phyloP scores from a whole-genome alignment of 2,888 invertebrate genomes.

The Cremastobaeus sp. region DNA sequence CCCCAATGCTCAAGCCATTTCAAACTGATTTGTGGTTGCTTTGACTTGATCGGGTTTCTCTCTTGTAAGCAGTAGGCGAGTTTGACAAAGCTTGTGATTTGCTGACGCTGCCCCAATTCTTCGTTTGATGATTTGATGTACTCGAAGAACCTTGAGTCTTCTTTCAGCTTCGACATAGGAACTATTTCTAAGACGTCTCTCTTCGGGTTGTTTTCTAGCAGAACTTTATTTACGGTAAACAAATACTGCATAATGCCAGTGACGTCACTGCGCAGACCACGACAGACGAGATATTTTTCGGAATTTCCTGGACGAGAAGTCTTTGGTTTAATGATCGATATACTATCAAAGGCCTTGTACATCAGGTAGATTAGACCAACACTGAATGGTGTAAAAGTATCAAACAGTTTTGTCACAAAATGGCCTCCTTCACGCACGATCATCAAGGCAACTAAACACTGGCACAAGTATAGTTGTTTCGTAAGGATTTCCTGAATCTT shows the following conservation, averaged over 20 bases:
- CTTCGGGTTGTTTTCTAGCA: neutral
- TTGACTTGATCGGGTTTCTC: neutral
- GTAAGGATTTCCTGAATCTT: conserved; percentile 97
- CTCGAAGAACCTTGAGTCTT: neutral
- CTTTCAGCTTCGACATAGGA: neutral
- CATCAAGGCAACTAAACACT: conserved; percentile 93
- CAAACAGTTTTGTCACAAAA: conserved; percentile 98
- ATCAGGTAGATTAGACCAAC: conserved; percentile 95
- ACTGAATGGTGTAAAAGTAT: conserved; percentile 95
- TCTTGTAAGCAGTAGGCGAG: neutral
- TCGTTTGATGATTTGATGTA: neutral
- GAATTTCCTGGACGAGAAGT: conserved; percentile 81
- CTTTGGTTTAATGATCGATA: conserved; percentile 95
- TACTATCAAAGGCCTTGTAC: conserved; percentile 90
- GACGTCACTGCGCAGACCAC: neutral
- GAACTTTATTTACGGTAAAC: neutral
- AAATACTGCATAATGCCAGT: neutral
- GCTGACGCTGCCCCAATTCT: neutral
- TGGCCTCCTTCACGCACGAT: conserved; percentile 91
- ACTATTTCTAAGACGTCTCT: neutral
- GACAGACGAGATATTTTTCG: neutral
- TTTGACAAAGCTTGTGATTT: neutral
- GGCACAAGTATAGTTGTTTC: conserved; percentile 95
- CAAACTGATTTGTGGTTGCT: neutral
- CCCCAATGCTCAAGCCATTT: neutral